Evolutionary conservation across 2,888 invertebrate genomes (phyloP).

Genomic region (Plebejus anna): DNA sequence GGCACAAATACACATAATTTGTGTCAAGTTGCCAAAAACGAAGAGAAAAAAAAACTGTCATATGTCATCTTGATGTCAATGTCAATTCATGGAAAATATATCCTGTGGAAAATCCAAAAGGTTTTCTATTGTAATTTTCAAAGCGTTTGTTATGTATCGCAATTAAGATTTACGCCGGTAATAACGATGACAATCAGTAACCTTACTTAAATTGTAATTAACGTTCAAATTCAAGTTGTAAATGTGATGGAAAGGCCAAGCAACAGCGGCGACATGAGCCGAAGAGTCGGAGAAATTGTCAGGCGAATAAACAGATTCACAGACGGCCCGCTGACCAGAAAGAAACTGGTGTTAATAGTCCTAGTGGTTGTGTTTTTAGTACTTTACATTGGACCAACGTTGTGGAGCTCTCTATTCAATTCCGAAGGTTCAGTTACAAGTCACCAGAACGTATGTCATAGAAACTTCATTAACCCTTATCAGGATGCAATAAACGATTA

Average conservation of each 20-base stretch:
- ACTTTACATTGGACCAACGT: slow-evolving; percentile 82
- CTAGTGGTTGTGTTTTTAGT: slow-evolving; percentile 79
- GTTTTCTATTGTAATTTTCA: slow-evolving; percentile 4
- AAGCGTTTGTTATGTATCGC: background rate
- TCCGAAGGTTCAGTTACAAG: slow-evolving; percentile 64
- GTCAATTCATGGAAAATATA: background rate
- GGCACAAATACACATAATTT: no score
- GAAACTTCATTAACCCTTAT: slow-evolving; percentile 82
- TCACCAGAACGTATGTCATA: slow-evolving; percentile 82
- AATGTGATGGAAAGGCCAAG: slow-evolving; percentile 65
- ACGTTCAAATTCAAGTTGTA: slow-evolving; percentile 29
- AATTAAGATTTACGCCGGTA: slow-evolving; percentile 6
- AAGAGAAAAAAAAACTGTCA: no score
- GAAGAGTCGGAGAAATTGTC: slow-evolving; percentile 66
- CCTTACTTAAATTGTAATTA: slow-evolving; percentile 25
- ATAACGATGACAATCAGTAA: slow-evolving; percentile 18
- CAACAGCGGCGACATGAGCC: slow-evolving; percentile 62
- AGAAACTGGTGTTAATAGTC: slow-evolving; percentile 70
- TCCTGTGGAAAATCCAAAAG: background rate
- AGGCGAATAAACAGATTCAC: slow-evolving; percentile 68
- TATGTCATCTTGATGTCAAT: background rate
- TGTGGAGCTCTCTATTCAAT: slow-evolving; percentile 82
- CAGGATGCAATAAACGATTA: slow-evolving; percentile 81
- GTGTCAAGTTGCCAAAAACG: no score
- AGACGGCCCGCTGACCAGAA: slow-evolving; percentile 73